phyloP scores from a whole-genome alignment of 2,797 vertebrate species.

The Mus caroli region DNA sequence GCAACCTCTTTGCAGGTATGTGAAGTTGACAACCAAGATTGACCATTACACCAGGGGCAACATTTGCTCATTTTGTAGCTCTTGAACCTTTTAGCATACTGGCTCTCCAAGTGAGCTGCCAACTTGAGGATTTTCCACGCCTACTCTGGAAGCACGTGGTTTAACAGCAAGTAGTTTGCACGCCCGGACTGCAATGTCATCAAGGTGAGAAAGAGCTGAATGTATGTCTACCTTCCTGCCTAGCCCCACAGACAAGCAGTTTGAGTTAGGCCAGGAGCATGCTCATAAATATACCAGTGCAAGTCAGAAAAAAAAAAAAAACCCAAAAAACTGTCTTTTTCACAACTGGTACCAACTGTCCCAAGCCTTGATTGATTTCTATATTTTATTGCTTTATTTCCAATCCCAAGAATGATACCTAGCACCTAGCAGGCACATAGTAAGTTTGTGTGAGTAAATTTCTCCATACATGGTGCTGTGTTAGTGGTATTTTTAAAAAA shows the following conservation, averaged over 20 bases:
- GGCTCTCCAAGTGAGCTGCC: not conserved
- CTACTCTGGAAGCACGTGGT: not conserved
- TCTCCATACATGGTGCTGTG: not conserved
- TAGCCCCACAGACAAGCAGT: not conserved
- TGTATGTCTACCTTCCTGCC: not conserved
- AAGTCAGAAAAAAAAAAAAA: not conserved
- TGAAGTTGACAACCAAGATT: not conserved
- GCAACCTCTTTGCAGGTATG: not conserved
- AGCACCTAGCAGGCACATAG: not conserved
- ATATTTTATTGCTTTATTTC: not conserved
- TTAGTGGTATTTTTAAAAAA: not conserved
- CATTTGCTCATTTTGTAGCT: not conserved
- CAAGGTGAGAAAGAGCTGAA: not conserved
- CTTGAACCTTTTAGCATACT: not conserved
- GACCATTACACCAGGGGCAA: not conserved
- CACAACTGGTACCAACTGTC: not conserved
- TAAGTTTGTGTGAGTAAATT: not conserved
- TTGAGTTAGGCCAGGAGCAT: not conserved
- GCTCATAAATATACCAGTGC: not conserved
- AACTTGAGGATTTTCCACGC: not conserved
- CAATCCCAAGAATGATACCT: not conserved
- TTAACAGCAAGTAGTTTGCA: not conserved
- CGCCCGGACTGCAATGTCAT: not conserved
- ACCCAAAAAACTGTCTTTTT: not conserved
- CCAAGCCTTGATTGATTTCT: not conserved